These are phyloP conservation scores for Imbricaverruca yamaguchii DNA, from an alignment of 2,888 invertebrate species.

Conservation along the genomic window DNA sequence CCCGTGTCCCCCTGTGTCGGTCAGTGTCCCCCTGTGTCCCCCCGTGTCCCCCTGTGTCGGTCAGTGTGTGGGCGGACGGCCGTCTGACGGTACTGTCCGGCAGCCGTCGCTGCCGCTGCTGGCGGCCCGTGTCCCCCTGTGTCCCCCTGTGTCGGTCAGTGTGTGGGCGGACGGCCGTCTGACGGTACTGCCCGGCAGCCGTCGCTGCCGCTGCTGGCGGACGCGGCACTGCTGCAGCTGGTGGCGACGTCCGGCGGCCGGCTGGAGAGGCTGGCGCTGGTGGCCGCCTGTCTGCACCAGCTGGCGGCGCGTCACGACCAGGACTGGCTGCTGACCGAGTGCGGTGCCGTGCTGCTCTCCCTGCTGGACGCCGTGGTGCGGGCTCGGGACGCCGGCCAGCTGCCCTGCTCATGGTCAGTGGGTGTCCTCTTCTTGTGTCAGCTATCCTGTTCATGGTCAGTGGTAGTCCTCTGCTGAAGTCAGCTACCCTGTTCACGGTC, in stretches of 20 bases:
- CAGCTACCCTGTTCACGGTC: too few species aligned
- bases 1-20: too few species aligned
- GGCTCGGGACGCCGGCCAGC: neutral
- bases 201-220: neutral
- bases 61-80: neutral
- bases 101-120: too few species aligned
- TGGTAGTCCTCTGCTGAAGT: too few species aligned
- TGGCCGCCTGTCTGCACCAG: neutral
- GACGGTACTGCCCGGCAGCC: neutral
- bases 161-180: too few species aligned
- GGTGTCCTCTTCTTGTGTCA: too few species aligned
- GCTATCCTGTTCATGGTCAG: too few species aligned
- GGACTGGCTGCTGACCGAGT: neutral
- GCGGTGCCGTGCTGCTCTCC: neutral
- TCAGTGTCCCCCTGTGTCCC: too few species aligned
- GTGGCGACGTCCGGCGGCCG: neutral
- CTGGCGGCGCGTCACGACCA: neutral
- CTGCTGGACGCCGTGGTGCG: slow-evolving; percentile 1
- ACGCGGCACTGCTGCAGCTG: neutral
- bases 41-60: too few species aligned
- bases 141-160: too few species aligned
- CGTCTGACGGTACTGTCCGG: neutral
- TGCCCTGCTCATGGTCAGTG: slow-evolving; percentile 5
- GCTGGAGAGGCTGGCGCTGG: neutral
- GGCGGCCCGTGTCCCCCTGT: too few species aligned